Evolutionary conservation across 2,888 invertebrate species (phyloP), one percentile per base, ranked within the genome.

Genomic region (Acleris literana): DNA sequence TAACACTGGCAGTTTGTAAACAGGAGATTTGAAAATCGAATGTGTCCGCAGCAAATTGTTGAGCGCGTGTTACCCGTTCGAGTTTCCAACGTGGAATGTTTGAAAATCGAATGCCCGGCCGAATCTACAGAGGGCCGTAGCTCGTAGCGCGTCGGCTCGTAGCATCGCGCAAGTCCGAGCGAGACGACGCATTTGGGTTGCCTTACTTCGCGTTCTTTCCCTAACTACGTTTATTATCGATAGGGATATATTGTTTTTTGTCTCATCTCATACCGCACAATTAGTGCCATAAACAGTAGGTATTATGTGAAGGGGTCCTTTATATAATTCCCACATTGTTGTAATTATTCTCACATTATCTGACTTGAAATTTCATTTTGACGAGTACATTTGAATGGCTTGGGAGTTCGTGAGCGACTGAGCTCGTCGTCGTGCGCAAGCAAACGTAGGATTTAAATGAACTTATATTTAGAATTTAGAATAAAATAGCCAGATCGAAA

Each of bases 61-160:
- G 44, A 52, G 18, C 54, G 54, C 44, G 82, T 79, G 75, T 74
- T 66, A 60, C 60, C 70, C 54, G 68, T 58, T 70, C 70, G 72
- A 74, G 71, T 72, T 71, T 68, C 71, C 66, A 75, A 72, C 77
- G 78, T 71, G 68, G 77, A 84, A 78, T 71, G 74, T 74, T 77
- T 79, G 76, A 80, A 79, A 81, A 80, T 80, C 80, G 79, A 85
- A 81, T 72, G 69, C 71, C 25, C 33, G 43, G 51, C 51, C 17
- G n/a, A 60, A 20, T 39, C 46, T 57, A 69, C 70, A 68, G 39
- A 39, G 65, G 54, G 73, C 70, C 70, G 70, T 69, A 62, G 70
- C 68, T 60, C 55, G 64, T 44, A 51, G 60, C 43, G 39, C 39
- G 39, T 11, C 13, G n/a, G 43, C 70, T 61, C 68, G 70, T 69